Evolutionary conservation across 1,140 invertebrate genomes (phyloP).

Genomic region (Oscheius sp.): DNA sequence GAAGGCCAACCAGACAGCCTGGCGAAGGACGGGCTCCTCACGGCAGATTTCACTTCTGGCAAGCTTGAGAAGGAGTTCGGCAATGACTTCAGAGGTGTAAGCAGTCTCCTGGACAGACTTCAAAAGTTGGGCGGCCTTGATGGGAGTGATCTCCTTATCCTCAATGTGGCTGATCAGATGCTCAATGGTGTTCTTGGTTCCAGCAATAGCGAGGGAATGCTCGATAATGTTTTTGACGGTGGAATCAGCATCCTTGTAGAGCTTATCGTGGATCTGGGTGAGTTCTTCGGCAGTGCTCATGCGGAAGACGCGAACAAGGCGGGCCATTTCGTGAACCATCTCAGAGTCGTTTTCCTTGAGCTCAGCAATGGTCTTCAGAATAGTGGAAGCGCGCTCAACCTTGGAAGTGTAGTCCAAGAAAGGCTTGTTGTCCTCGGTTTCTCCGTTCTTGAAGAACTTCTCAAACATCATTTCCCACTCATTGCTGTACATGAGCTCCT

Average conservation of each 20-base stretch:
- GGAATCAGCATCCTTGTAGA: conserved; percentile 19
- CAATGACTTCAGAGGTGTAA: conserved; percentile 42
- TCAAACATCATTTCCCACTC: conserved; percentile 31
- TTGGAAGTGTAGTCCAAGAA: conserved; percentile 29
- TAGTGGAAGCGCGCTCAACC: conserved; percentile 24
- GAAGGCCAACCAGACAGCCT: conserved; percentile 49
- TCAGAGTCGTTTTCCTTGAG: conserved; percentile 15
- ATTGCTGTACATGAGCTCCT: conserved; percentile 30
- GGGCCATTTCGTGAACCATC: conserved; percentile 33
- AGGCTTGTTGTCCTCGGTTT: conserved; percentile 27
- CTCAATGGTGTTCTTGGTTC: conserved; percentile 50
- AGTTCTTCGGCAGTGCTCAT: conserved; percentile 21
- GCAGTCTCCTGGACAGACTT: conserved; percentile 37
- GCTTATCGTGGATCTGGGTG: conserved; percentile 19
- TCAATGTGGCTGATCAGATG: conserved; percentile 41
- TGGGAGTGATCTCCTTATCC: conserved; percentile 35
- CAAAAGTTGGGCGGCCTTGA: conserved; percentile 42
- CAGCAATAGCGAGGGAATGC: conserved; percentile 47
- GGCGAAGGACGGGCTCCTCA: conserved; percentile 31
- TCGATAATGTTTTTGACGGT: conserved; percentile 40
- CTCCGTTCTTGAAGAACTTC: conserved; percentile 37
- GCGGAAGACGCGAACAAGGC: conserved; percentile 38
- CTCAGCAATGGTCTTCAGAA: conserved; percentile 32
- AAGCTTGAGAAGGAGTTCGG: conserved; percentile 40
- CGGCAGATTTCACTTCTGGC: conserved; percentile 40